Evolutionary conservation across 2,113 vertebrate species (phyloP).

Genomic region (Clarias batrachus): DNA sequence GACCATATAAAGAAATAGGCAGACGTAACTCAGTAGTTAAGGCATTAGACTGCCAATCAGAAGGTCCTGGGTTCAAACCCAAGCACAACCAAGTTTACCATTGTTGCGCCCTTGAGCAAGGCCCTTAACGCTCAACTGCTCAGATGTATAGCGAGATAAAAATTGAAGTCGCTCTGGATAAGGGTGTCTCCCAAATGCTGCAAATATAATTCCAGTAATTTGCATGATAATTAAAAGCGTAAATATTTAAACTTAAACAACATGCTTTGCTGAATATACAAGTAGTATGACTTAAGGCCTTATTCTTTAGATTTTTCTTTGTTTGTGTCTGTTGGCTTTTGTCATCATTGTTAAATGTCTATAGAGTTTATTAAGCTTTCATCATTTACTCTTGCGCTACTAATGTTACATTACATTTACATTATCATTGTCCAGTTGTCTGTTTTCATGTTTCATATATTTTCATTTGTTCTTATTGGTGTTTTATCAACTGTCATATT

Average conservation of each 20-base stretch:
- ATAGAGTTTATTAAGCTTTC: constrained; percentile 28
- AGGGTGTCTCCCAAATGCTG: no score
- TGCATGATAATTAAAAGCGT: constrained; percentile 11
- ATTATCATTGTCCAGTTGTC: constrained; percentile 42
- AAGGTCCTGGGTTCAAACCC: no score
- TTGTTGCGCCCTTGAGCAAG: no score
- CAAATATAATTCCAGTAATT: not conserved
- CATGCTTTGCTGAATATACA: not conserved
- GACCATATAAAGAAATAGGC: not conserved
- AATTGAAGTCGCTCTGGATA: not conserved
- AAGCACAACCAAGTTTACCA: no score
- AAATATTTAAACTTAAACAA: not conserved
- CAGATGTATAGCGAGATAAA: not conserved
- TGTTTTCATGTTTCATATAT: constrained; percentile 7
- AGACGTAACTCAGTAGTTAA: no score
- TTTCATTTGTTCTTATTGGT: constrained; percentile 20
- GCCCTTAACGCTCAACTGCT: no score
- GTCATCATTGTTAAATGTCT: constrained; percentile 41
- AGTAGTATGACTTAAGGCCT: constrained; percentile 3
- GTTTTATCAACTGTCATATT: constrained; percentile 21
- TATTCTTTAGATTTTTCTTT: constrained; percentile 6
- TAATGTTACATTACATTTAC: constrained; percentile 26
- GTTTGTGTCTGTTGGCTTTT: constrained; percentile 43
- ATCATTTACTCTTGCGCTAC: constrained; percentile 52
- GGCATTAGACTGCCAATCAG: no score